A percentile compares a stretch with the other conserved stretches of the same genome.
Evolutionary conservation across 2,113 vertebrate species (phyloP).

Genomic region (Plotosus lineatus): DNA sequence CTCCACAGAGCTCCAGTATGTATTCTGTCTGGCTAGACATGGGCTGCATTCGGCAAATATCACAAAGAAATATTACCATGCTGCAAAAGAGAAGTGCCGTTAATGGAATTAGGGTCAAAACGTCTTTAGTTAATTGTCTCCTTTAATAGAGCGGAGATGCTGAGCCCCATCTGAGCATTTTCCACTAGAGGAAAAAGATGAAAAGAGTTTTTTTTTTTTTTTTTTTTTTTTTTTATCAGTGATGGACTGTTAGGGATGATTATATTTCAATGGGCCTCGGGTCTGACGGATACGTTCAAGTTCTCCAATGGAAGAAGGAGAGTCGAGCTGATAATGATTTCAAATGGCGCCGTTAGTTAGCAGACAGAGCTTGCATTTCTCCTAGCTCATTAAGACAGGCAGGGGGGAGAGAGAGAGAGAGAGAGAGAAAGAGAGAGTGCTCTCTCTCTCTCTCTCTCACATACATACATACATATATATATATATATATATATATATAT

Average conservation of each 20-base stretch:
- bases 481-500: no score
- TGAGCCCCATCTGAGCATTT: conserved; percentile 15
- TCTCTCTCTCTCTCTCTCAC: no score
- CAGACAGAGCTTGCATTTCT: conserved; percentile 33
- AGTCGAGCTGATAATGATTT: conserved; percentile 43
- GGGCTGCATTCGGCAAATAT: conserved; percentile 21
- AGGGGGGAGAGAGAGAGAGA: not conserved
- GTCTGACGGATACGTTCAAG: not conserved
- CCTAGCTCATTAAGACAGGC: conserved; percentile 21
- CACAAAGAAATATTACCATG: conserved; percentile 36
- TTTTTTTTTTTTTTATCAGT: conserved; percentile 39
- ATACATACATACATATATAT: no score
- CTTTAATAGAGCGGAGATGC: conserved; percentile 25
- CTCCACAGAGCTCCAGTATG: conserved; percentile 34
- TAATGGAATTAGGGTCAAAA: conserved; percentile 47
- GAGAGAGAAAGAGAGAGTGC: not conserved
- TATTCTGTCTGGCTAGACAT: conserved; percentile 20
- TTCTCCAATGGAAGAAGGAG: conserved; percentile 1
- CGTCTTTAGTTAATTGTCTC: conserved; percentile 45
- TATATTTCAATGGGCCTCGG: conserved; percentile 39
- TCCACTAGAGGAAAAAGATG: conserved; percentile 10
- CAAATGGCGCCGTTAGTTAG: conserved; percentile 37
- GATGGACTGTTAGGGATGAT: conserved; percentile 27
- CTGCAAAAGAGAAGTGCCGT: conserved; percentile 2
- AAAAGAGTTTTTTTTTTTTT: conserved; percentile 44